A percentile compares a stretch with the other conserved stretches of the same genome.
phyloP scores from a whole-genome alignment of 2,797 vertebrate species.

The Octomys mimax region DNA sequence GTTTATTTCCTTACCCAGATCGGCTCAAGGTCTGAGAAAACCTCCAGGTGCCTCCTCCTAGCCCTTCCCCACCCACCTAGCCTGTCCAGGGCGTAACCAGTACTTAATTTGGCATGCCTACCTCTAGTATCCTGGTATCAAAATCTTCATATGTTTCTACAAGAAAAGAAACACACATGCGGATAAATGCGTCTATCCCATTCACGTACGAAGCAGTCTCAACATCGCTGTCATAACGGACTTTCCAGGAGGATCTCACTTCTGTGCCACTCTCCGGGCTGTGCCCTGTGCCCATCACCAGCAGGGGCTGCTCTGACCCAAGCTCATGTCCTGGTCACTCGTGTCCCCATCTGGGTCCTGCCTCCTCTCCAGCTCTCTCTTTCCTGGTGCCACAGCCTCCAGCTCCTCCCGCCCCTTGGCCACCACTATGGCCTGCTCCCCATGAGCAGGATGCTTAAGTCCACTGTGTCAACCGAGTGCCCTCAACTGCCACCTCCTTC shows the following conservation, averaged over 20 bases:
- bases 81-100: neutral
- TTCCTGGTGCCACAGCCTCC: neutral
- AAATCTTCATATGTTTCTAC: slow-evolving; percentile 96
- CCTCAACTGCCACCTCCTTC: neutral
- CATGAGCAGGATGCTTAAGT: neutral
- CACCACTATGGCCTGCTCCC: neutral
- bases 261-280: neutral
- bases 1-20: neutral
- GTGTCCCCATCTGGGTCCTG: neutral
- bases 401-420: neutral
- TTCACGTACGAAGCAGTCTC: neutral
- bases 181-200: neutral
- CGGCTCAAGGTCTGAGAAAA: neutral
- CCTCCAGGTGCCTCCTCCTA: neutral
- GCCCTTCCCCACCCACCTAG: neutral
- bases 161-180: slow-evolving; percentile 71
- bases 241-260: neutral
- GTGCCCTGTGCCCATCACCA: neutral
- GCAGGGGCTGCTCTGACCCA: neutral
- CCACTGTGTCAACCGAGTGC: neutral
- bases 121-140: slow-evolving; percentile 96
- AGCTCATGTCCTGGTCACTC: neutral
- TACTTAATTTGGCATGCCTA: slow-evolving; percentile 86
- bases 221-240: neutral
- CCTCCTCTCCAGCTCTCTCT: neutral